Conservation (phyloP, 2,113 vertebrate species). For the Lichenostomus cassidix region DNA sequence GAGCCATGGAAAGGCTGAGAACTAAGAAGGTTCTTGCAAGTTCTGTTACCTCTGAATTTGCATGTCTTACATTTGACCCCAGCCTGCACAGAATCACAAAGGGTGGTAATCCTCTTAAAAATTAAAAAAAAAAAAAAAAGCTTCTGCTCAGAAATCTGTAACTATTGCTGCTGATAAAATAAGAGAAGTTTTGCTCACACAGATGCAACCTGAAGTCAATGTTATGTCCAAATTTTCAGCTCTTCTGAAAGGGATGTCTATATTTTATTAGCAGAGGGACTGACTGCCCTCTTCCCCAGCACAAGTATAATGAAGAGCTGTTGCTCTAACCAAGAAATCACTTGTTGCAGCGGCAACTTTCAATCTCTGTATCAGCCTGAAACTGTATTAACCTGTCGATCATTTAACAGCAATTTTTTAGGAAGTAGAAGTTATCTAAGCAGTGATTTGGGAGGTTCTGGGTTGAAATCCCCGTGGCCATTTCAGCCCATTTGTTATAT, state of each 20-base stretch:
- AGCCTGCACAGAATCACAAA: neutral
- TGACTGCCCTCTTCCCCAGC: neutral
- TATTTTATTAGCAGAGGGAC: constrained; percentile 23
- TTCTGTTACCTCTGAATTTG: neutral
- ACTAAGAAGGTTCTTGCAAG: neutral
- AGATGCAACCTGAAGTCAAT: neutral
- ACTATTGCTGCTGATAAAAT: neutral
- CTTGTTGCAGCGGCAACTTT: constrained; percentile 55
- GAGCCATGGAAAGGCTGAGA: neutral
- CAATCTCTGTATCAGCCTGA: constrained; percentile 33
- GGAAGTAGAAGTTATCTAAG: constrained; percentile 41
- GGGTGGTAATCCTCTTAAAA: neutral
- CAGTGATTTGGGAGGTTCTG: constrained; percentile 43
- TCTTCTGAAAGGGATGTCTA: neutral
- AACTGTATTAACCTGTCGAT: constrained; percentile 61
- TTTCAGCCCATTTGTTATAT: constrained; percentile 63
- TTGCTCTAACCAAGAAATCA: constrained; percentile 48
- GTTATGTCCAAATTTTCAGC: neutral
- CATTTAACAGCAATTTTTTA: constrained; percentile 39
- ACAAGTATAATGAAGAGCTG: constrained; percentile 12
- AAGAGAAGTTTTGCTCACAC: neutral
- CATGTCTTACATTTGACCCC: neutral
- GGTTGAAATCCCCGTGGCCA: constrained; percentile 50
- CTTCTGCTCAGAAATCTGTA: neutral
- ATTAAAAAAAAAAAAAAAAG: too few relatives aligned